phyloP scores from a whole-genome alignment of 2,113 vertebrate genomes.

The Paramormyrops kingsleyae region DNA sequence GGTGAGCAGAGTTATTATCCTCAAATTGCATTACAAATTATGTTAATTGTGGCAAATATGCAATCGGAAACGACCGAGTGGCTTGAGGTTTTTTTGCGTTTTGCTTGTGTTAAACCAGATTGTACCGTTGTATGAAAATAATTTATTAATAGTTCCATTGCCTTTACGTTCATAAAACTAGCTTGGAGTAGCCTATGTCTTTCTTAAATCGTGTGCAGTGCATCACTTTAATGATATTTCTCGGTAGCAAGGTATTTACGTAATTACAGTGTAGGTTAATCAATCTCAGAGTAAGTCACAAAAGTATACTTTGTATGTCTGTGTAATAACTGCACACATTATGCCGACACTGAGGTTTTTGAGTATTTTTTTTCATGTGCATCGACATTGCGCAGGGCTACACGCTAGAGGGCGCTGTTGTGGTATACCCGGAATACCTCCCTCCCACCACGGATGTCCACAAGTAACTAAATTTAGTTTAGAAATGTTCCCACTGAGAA shows the following conservation, averaged over 20 bases:
- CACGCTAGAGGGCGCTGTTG: conserved; percentile 58
- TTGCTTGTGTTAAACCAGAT: not conserved
- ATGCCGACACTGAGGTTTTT: not conserved
- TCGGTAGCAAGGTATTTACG: not conserved
- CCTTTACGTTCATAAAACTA: not conserved
- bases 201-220: not conserved
- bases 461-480: not conserved
- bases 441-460: not conserved
- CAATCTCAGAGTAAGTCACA: not conserved
- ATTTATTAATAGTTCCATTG: not conserved
- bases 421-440: conserved; percentile 18
- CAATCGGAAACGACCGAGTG: not conserved
- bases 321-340: not conserved
- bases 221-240: not conserved
- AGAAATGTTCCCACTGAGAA: not conserved
- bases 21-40: not conserved
- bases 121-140: not conserved
- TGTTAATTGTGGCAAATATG: not conserved
- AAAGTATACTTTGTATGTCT: not conserved
- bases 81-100: not conserved
- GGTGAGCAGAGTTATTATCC: not conserved
- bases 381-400: not conserved
- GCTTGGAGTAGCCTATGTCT: not conserved
- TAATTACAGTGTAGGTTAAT: not conserved
- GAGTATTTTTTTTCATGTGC: not conserved